phyloP scores from a whole-genome alignment of 2,888 invertebrate genomes.

The Leptinotarsa peninsularis region DNA sequence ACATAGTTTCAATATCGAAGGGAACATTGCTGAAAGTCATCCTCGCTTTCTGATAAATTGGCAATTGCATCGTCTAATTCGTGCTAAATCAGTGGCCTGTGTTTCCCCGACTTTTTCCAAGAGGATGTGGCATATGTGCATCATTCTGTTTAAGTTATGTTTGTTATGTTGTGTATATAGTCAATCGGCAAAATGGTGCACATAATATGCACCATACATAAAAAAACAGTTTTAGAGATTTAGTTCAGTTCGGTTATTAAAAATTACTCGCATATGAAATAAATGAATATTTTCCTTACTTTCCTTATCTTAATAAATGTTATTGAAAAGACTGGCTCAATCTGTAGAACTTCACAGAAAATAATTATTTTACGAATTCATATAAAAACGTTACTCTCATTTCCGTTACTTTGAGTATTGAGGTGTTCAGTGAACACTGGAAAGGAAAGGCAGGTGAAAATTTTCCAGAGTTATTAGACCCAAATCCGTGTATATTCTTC shows the following conservation, averaged over 20 bases:
- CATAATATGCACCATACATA: not conserved
- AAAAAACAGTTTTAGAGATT: not conserved
- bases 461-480: not conserved
- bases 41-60: not conserved
- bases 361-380: too few relatives aligned
- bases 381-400: too few relatives aligned
- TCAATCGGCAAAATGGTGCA: not conserved
- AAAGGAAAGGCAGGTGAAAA: too few relatives aligned
- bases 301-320: not conserved
- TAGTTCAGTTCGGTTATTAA: not conserved
- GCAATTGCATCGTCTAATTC: slow-evolving; percentile 6
- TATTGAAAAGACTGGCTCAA: too few relatives aligned
- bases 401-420: too few relatives aligned
- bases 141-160: not conserved
- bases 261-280: not conserved
- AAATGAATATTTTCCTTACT: not conserved
- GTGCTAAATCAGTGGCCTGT: not conserved
- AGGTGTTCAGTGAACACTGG: too few relatives aligned
- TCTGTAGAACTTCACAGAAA: too few relatives aligned
- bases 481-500: not conserved
- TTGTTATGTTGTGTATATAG: too few relatives aligned
- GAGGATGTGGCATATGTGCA: not conserved
- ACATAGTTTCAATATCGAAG: not conserved
- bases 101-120: not conserved
- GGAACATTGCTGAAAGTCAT: not conserved